These are phyloP conservation scores for Dolichallabes microphthalmus DNA, from an alignment of 2,113 vertebrate species.

Conservation along the genomic window DNA sequence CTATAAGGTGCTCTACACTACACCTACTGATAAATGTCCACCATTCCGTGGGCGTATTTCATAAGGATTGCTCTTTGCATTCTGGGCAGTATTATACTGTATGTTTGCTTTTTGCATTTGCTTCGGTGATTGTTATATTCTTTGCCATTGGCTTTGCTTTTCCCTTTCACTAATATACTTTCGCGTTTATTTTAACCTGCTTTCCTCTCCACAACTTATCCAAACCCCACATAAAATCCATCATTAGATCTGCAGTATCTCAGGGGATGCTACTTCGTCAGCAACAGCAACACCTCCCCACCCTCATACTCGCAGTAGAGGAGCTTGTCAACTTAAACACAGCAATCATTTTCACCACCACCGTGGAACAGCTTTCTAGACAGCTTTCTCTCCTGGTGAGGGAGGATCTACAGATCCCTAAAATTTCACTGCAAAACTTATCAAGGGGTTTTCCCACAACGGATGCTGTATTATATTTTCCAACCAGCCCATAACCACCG, in stretches of 20 bases:
- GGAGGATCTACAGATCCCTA: background rate
- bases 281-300: background rate
- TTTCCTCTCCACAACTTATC: background rate
- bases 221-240: background rate
- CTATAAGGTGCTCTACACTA: background rate
- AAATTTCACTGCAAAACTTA: background rate
- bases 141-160: background rate
- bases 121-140: background rate
- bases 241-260: background rate
- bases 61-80: background rate
- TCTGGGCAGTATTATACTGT: background rate
- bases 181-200: too few species aligned
- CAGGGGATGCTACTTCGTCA: background rate
- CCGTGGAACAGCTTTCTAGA: background rate
- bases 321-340: background rate
- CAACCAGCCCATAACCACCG: background rate
- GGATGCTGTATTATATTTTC: background rate
- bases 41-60: background rate
- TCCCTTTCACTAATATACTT: background rate
- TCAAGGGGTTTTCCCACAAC: background rate
- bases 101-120: background rate
- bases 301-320: too few species aligned
- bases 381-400: background rate
- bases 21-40: background rate
- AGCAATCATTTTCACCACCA: background rate